Conservation (phyloP, 2,797 vertebrate genomes). For the Poecile montanus region DNA sequence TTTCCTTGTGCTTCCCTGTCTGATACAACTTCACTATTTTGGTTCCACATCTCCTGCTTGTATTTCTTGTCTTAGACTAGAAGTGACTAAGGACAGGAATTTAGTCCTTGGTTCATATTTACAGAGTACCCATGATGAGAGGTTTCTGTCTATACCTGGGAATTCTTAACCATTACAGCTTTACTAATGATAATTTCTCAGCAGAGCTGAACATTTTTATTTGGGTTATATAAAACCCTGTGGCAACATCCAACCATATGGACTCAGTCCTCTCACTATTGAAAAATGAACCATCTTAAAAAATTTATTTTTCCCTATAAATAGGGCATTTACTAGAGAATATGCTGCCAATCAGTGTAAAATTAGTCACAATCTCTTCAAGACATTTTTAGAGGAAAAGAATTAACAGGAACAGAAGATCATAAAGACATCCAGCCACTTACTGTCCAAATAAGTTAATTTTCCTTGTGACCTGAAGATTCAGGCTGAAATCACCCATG, state of each 20-base stretch:
- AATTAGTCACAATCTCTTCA: not conserved
- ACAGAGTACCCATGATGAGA: not conserved
- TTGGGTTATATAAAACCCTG: not conserved
- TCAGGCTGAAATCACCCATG: not conserved
- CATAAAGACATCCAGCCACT: not conserved
- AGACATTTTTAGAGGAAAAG: not conserved
- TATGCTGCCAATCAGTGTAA: not conserved
- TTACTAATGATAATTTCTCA: not conserved
- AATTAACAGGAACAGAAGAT: not conserved
- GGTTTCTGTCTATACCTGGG: not conserved
- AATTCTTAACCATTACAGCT: not conserved
- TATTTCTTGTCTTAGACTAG: not conserved
- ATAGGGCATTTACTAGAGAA: not conserved
- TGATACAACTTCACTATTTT: not conserved
- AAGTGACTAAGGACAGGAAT: not conserved
- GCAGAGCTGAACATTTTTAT: not conserved
- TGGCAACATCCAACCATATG: not conserved
- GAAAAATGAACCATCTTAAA: not conserved
- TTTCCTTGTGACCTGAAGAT: not conserved
- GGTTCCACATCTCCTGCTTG: not conserved
- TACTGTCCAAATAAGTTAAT: not conserved
- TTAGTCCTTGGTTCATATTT: not conserved
- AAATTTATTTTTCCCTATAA: not conserved
- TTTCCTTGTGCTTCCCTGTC: not conserved
- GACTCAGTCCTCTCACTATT: fast-evolving